Evolutionary conservation across 2,888 invertebrate genomes (phyloP), one percentile per base, ranked within the genome.

Genomic region (Eulithis prunata): DNA sequence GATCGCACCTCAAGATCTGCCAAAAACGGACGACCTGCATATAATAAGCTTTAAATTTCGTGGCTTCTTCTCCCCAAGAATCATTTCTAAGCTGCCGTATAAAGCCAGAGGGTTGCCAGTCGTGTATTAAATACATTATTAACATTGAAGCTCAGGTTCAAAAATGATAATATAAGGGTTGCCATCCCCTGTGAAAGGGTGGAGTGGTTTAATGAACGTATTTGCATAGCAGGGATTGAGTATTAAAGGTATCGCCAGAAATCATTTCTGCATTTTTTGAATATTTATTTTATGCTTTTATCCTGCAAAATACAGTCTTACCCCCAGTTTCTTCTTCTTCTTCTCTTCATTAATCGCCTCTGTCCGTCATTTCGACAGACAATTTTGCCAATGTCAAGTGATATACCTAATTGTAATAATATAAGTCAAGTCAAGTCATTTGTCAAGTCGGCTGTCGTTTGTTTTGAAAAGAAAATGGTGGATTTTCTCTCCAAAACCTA

Each of bases 161-260:
- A 66, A 66, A 66, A 69, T 71, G 58, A 68, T 66, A 56, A 62
- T 38, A 13, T 21, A 59, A 55, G 68, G 70, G 54, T 11, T 13
- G 58, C 55, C 32, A 49, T 57, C 68, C 69, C 59, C 46, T 53
- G 38, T 51, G 14, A 53, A 70, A 69, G 71, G 72, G 72, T 68
- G 41, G 59, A 64, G 66, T 47, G 68, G 51, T 58, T 53, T 71
- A 71, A 74, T 67, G 70, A 72, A 72, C 66, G 66, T 61, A 72
- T 74, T 74, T 72, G 71, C 74, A 72, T 70, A 70, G 58, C 62
- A 38, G 13, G 45, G 45, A 61, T 61, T 51, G 36, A 28, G 43
- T 53, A 49, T 36, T 46, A 54, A 57, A 51, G 43, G 59, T 38
- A 62, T 62, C 47, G 56, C 36, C 14, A 53, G 47, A 62, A 53